A percentile compares a stretch with the other conserved stretches of the same genome.
Conservation (phyloP, 2,113 vertebrate genomes). For the Ariopsis seemanni region DNA sequence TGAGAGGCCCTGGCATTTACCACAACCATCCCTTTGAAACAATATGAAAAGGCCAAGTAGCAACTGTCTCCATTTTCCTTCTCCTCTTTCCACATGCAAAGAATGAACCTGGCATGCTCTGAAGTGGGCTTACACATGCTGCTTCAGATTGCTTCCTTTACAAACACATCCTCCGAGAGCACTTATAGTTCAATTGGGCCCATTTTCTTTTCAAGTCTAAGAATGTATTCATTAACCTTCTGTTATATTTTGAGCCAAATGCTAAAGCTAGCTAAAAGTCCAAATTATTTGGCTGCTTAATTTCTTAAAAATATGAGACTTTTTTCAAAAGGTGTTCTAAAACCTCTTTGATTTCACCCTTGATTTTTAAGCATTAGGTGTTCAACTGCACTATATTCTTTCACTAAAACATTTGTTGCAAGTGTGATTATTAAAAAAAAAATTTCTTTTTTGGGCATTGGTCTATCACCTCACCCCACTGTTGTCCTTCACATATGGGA, state of each 20-base stretch:
- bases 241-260: slow-evolving; percentile 7
- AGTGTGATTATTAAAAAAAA: slow-evolving; percentile 8
- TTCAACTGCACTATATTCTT: background rate
- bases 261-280: slow-evolving; percentile 30
- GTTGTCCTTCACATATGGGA: slow-evolving; percentile 32
- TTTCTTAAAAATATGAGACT: background rate
- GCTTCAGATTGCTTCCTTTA: slow-evolving; percentile 35
- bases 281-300: background rate
- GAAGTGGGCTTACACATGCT: slow-evolving; percentile 33
- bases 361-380: too few species aligned
- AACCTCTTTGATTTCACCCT: background rate
- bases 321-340: background rate
- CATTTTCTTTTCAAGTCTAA: slow-evolving; percentile 35
- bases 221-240: slow-evolving; percentile 33
- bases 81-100: slow-evolving; percentile 44
- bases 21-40: slow-evolving; percentile 62
- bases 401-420: background rate
- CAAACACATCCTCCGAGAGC: slow-evolving; percentile 22
- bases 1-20: slow-evolving; percentile 66
- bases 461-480: background rate
- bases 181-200: slow-evolving; percentile 24
- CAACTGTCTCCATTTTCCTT: slow-evolving; percentile 45
- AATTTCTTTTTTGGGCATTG: background rate
- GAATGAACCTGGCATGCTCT: slow-evolving; percentile 38
- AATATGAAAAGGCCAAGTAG: slow-evolving; percentile 66